These are phyloP conservation scores for Turritopsis rubra DNA, from an alignment of 30 jellyfish, hydroid and myxozoan species.

Conservation along the genomic window DNA sequence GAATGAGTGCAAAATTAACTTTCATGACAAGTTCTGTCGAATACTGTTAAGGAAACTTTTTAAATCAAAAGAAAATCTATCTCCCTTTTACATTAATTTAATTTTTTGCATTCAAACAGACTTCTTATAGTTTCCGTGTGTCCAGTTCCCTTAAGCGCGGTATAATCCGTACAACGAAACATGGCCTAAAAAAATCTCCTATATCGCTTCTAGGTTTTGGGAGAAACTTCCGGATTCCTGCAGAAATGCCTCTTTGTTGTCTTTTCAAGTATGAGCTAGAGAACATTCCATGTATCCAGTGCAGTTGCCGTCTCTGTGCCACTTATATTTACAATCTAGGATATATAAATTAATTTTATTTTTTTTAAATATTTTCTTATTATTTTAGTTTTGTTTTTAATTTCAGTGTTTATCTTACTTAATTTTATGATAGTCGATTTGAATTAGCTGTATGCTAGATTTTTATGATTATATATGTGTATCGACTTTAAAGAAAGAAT, in stretches of 20 bases:
- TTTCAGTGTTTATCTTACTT: not conserved
- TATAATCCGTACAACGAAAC: not conserved
- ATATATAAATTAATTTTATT: not conserved
- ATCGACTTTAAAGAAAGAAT: too few relatives aligned
- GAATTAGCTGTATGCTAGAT: too few relatives aligned
- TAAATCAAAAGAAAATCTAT: too few relatives aligned
- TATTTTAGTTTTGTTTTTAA: not conserved
- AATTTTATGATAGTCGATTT: not conserved
- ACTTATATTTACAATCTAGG: not conserved
- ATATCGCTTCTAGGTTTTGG: conserved; percentile 6
- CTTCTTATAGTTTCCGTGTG: conserved; percentile 8
- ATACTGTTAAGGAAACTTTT: too few relatives aligned
- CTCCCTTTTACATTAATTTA: too few relatives aligned
- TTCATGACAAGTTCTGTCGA: too few relatives aligned
- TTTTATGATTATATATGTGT: too few relatives aligned
- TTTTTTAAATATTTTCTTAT: not conserved
- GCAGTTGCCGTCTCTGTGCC: conserved; percentile 20
- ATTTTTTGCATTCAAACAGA: too few relatives aligned
- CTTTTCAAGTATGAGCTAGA: not conserved
- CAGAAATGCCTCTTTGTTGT: conserved; percentile 16
- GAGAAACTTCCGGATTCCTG: conserved; percentile 7
- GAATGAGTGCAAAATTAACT: too few relatives aligned
- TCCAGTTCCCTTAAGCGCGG: conserved; percentile 7
- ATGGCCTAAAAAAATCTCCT: not conserved
- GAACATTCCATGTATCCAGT: not conserved